A percentile compares a stretch with the other conserved stretches of the same genome.
Conservation (phyloP, 1,140 invertebrate genomes). For the Hyles euphorbiae region DNA sequence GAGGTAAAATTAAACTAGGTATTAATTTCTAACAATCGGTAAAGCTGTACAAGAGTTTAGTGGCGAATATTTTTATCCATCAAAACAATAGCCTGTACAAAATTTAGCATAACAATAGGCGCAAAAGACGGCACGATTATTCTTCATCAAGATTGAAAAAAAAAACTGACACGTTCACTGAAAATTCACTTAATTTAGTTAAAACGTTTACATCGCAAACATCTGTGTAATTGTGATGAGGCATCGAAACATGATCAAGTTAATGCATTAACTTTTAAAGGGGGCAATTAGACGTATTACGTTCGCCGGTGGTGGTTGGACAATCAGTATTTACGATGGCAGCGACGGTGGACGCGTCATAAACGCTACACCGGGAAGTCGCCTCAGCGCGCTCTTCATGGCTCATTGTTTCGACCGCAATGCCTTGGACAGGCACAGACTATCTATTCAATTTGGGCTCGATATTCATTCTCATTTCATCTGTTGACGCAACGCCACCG, state of each 20-base stretch:
- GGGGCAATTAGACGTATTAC: conserved; percentile 56
- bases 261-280: conserved; percentile 61
- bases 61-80: too few species aligned
- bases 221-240: conserved; percentile 33
- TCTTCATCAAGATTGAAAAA: background rate
- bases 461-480: conserved; percentile 41
- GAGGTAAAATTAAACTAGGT: too few species aligned
- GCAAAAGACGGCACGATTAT: background rate
- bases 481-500: conserved; percentile 23
- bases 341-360: conserved; percentile 37
- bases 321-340: conserved; percentile 56
- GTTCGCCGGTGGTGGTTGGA: conserved; percentile 32
- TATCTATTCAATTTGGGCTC: conserved; percentile 44
- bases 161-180: conserved; percentile 2
- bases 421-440: conserved; percentile 51
- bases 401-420: conserved; percentile 54
- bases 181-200: conserved; percentile 28
- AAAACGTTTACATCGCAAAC: conserved; percentile 37
- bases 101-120: too few species aligned
- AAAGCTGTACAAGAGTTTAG: too few species aligned
- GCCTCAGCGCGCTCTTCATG: conserved; percentile 36
- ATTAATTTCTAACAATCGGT: too few species aligned
- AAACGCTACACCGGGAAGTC: conserved; percentile 50
- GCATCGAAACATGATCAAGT: conserved; percentile 45
- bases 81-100: too few species aligned